Evolutionary conservation across 1,140 invertebrate genomes (phyloP).

Genomic region (Aleiodes sp.): DNA sequence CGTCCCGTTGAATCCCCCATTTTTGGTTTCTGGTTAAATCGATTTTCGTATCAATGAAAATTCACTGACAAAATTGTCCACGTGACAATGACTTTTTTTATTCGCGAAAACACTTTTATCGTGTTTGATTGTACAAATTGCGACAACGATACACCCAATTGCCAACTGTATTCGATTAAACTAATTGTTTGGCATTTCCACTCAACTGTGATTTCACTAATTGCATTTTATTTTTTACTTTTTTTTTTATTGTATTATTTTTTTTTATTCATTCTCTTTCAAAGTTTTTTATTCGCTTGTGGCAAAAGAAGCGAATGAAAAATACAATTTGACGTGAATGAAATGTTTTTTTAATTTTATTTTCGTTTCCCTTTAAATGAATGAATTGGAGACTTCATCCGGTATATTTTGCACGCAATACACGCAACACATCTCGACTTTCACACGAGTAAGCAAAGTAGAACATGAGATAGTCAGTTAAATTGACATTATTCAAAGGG

Average conservation of each 20-base stretch:
- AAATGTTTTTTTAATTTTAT: neutral
- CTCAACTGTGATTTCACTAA: neutral
- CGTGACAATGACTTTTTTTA: neutral
- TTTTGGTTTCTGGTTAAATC: conserved; percentile 28
- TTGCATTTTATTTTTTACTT: neutral
- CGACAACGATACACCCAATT: neutral
- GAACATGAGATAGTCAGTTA: no score
- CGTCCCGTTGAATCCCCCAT: conserved; percentile 22
- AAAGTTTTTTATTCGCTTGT: no score
- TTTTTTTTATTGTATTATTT: neutral
- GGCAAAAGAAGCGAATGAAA: no score
- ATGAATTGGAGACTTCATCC: neutral
- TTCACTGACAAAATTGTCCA: neutral
- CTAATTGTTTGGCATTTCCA: neutral
- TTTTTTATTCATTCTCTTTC: neutral
- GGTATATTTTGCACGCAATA: neutral
- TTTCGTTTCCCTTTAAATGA: neutral
- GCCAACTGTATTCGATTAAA: neutral
- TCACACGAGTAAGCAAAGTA: conserved; percentile 1
- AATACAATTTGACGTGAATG: neutral
- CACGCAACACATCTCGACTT: neutral
- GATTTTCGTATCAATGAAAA: conserved; percentile 25
- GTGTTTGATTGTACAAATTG: neutral
- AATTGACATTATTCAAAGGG: no score
- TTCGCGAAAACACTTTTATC: neutral